These are phyloP conservation scores for Schizothorax lantsangensis DNA, from an alignment of 2,797 vertebrate genomes.

Conservation along the genomic window DNA sequence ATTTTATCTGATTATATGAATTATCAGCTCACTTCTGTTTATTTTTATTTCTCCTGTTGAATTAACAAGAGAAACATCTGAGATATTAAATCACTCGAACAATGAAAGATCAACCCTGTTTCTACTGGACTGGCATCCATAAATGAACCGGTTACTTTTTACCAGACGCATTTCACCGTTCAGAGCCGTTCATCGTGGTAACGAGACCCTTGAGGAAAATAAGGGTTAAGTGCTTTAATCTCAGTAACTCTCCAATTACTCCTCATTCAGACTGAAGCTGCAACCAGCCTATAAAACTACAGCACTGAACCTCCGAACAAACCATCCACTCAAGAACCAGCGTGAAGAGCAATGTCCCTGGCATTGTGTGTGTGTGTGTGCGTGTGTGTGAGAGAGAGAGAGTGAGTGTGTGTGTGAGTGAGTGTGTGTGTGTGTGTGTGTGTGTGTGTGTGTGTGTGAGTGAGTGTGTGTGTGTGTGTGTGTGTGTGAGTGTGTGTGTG, in stretches of 20 bases:
- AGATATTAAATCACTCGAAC: background rate
- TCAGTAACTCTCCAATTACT: constrained; percentile 17
- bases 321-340: background rate
- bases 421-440: constrained; percentile 37
- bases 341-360: background rate
- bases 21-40: background rate
- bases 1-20: background rate
- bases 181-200: background rate
- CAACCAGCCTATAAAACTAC: background rate
- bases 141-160: background rate
- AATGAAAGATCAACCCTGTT: background rate
- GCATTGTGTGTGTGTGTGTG: background rate
- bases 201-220: constrained; percentile 13
- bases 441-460: background rate
- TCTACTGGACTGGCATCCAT: background rate
- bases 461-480: no score
- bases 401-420: no score
- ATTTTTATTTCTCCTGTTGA: background rate
- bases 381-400: background rate
- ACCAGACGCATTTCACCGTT: background rate
- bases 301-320: background rate
- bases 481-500: no score
- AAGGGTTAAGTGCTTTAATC: constrained; percentile 24
- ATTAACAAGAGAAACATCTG: background rate
- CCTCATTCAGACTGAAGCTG: background rate